These are phyloP conservation scores for Picathartes gymnocephalus DNA, from an alignment of 2,113 vertebrate species.

Conservation along the genomic window DNA sequence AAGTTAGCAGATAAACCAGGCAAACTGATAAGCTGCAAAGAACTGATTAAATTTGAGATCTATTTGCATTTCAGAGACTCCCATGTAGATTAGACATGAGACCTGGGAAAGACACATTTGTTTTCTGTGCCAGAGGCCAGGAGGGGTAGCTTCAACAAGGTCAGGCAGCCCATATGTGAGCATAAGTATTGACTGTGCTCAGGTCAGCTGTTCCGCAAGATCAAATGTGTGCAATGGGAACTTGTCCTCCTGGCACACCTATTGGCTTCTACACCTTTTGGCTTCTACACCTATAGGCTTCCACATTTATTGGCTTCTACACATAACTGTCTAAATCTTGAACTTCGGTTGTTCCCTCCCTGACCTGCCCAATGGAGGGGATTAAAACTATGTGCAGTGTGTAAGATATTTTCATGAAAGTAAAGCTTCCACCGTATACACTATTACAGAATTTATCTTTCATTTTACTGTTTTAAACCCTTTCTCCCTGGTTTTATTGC, in stretches of 20 bases:
- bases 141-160: neutral
- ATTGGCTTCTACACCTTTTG: neutral
- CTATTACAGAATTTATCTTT: neutral
- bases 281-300: neutral
- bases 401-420: neutral
- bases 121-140: neutral
- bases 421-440: neutral
- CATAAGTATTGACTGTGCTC: neutral
- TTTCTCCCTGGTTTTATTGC: accelerated
- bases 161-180: neutral
- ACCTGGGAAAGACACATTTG: neutral
- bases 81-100: neutral
- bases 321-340: neutral
- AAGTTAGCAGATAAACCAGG: neutral
- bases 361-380: neutral
- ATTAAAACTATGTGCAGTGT: neutral
- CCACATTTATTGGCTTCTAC: neutral
- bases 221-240: neutral
- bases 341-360: accelerated
- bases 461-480: neutral
- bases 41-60: neutral
- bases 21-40: neutral
- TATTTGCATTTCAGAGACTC: neutral
- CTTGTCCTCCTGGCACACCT: neutral
- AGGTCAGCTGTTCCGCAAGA: neutral